Conservation (phyloP, 2,888 invertebrate genomes). For the Cosmopolites sordidus region DNA sequence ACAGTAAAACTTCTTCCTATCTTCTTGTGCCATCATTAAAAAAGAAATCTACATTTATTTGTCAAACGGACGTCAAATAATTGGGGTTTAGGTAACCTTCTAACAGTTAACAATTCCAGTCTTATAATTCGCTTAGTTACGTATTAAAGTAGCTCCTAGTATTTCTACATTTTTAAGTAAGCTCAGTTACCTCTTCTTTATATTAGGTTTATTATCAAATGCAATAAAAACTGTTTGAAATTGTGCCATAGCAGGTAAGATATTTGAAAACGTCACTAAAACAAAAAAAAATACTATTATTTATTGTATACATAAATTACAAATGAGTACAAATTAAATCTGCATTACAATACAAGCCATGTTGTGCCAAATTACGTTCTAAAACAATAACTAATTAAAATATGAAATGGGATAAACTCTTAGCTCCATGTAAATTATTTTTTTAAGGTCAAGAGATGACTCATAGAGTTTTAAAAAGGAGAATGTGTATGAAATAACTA, state of each 20-base stretch:
- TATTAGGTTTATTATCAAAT: slow-evolving; percentile 5
- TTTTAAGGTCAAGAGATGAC: slow-evolving; percentile 37
- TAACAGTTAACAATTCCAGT: slow-evolving; percentile 30
- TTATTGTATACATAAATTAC: neutral
- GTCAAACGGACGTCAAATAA: slow-evolving; percentile 32
- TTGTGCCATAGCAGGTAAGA: slow-evolving; percentile 11
- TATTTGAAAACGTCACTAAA: neutral
- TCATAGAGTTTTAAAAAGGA: slow-evolving; percentile 29
- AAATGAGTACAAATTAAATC: neutral
- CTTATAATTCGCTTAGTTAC: slow-evolving; percentile 32
- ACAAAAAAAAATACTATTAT: neutral
- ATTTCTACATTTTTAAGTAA: slow-evolving; percentile 30
- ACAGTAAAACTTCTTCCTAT: slow-evolving; percentile 77
- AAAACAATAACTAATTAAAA: slow-evolving; percentile 4
- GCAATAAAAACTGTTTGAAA: slow-evolving; percentile 11
- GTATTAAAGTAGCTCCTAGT: slow-evolving; percentile 24
- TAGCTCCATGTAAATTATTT: slow-evolving; percentile 29
- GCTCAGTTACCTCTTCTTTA: slow-evolving; percentile 20
- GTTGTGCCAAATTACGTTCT: neutral
- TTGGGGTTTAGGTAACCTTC: slow-evolving; percentile 23
- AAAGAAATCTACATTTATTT: slow-evolving; percentile 30
- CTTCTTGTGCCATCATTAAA: slow-evolving; percentile 48
- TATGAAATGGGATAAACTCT: slow-evolving; percentile 2
- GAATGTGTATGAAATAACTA: slow-evolving; percentile 10
- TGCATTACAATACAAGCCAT: slow-evolving; percentile 1